Evolutionary conservation across 1,140 invertebrate species (phyloP).

Genomic region (Aphaenogaster rudis): DNA sequence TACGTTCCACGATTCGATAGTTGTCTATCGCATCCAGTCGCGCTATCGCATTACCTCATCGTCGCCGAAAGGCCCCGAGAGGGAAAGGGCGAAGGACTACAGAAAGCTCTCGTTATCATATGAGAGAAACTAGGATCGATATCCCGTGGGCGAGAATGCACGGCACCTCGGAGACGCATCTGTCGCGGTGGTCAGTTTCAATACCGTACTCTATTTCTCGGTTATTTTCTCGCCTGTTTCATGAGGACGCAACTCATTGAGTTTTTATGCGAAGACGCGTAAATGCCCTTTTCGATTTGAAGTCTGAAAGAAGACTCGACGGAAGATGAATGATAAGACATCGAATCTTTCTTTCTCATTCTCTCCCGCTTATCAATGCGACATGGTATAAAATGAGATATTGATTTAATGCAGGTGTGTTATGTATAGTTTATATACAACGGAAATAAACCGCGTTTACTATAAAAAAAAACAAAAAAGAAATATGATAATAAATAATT

Average conservation of each 20-base stretch:
- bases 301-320: not conserved
- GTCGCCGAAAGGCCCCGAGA: not conserved
- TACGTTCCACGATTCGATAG: not conserved
- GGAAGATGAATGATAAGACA: conserved; percentile 11
- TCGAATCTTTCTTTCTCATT: not conserved
- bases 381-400: not conserved
- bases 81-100: not conserved
- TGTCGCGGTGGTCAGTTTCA: conserved; percentile 33
- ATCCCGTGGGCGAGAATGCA: conserved; percentile 1
- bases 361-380: not conserved
- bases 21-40: not conserved
- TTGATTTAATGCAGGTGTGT: not conserved
- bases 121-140: conserved; percentile 15
- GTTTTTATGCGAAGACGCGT: not conserved
- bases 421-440: not conserved
- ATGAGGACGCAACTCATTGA: not conserved
- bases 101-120: conserved; percentile 27
- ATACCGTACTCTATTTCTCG: conserved; percentile 23
- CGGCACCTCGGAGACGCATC: conserved; percentile 31
- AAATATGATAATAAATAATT: not conserved
- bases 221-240: not conserved
- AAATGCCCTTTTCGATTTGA: not conserved
- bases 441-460: not conserved
- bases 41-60: conserved; percentile 5
- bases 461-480: not conserved